Evolutionary conservation across 2,888 invertebrate species (phyloP).

Genomic region (Chloromyia formosa): DNA sequence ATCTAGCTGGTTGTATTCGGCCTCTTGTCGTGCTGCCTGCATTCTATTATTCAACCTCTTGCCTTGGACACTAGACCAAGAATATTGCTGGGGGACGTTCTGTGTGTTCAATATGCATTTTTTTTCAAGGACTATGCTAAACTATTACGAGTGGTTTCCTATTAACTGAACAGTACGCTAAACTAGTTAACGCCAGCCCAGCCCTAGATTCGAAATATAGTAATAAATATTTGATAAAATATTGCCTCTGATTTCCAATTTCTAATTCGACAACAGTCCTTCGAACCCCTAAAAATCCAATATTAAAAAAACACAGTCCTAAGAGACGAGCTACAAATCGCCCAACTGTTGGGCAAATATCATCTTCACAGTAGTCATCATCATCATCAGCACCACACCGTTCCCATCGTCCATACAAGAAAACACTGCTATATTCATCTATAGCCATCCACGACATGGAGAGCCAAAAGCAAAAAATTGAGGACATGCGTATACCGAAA

Average conservation of each 20-base stretch:
- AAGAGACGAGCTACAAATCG: slow-evolving; percentile 31
- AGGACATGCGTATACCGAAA: neutral
- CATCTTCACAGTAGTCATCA: slow-evolving; percentile 16
- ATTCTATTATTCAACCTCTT: too few relatives aligned
- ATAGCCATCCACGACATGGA: too few relatives aligned
- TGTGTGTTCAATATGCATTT: too few relatives aligned
- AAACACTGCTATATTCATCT: too few relatives aligned
- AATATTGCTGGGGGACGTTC: too few relatives aligned
- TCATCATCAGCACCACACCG: neutral
- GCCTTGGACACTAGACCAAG: too few relatives aligned
- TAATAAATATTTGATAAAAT: neutral
- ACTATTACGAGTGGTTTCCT: too few relatives aligned
- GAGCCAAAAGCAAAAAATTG: neutral
- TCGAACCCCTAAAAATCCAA: neutral
- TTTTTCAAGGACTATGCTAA: too few relatives aligned
- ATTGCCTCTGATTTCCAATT: neutral
- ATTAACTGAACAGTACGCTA: too few relatives aligned
- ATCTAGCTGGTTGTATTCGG: too few relatives aligned
- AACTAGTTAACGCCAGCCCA: too few relatives aligned
- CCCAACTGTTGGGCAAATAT: slow-evolving; percentile 41
- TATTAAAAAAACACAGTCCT: slow-evolving; percentile 9
- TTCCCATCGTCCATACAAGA: neutral
- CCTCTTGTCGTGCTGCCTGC: too few relatives aligned
- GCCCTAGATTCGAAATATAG: neutral
- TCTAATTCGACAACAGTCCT: neutral